Base-by-base conservation (phyloP, 2,888 invertebrate genomes). In the Parnassius apollo region DNA sequence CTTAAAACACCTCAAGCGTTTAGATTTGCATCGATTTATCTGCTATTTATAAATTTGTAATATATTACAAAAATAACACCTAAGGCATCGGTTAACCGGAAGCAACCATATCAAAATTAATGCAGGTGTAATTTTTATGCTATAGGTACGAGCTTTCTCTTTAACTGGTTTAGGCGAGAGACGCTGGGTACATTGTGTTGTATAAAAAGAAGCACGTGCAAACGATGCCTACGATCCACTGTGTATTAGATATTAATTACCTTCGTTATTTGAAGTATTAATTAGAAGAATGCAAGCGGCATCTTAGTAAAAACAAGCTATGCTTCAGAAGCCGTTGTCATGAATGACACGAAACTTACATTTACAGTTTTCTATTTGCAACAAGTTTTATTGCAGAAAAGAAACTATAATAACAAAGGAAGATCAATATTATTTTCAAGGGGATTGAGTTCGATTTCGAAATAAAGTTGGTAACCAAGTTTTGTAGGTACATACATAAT, bases 91-190 rank as follows among this genome's bases (percentile, higher is more conserved):
- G 68, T 67, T 69, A 75, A 77, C 78, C 86, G 88, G 87, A 87
- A 85, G 81, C 76, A 73, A 78, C 74, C 76, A 71, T 69, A 60
- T 53, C 64, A 45, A 72, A 73, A 71, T 75, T 74, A 71, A 75
- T 75, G 79, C 77, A 81, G 80, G 82, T 83, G 83, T 82, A 35
- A 35, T 35, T 35, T 18, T 35, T 35, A 35, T 35, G 35, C 35
- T 49, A 72, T 74, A 55, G 77, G 78, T 72, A 65, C 71, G 68
- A 78, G 87, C 89, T 88, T 90, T 90, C 89, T 83, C 89, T 83
- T 68, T 68, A 71, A 86, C 85, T 78, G 80, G 86, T 87, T 80
- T 68, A 62, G 65, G 69, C 76, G 74, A 72, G 72, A 71, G 75
- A 68, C 72, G 77, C 68, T 76, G 72, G 73, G 76, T 70, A 77